phyloP scores from a whole-genome alignment of 2,797 vertebrate species.

The Melanotaenia parkinsoni region DNA sequence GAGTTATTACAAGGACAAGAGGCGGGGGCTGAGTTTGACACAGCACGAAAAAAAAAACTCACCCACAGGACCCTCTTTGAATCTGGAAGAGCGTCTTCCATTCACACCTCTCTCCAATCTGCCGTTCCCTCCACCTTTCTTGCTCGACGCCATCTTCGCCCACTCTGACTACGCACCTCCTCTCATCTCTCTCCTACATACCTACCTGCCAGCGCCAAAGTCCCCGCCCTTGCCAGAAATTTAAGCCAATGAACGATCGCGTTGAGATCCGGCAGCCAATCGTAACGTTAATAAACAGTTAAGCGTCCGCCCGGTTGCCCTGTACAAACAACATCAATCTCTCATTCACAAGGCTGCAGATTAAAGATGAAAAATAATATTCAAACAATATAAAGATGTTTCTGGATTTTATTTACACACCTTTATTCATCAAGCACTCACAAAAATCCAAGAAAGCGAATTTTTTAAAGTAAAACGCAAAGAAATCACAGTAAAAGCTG shows the following conservation, averaged over 20 bases:
- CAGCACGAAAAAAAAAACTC: conserved; percentile 30
- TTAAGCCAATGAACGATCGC: conserved; percentile 51
- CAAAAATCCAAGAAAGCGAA: conserved; percentile 9
- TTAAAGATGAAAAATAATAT: neutral
- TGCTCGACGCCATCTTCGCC: conserved; percentile 84
- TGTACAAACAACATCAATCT: neutral
- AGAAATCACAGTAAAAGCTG: neutral
- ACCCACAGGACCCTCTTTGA: conserved; percentile 81
- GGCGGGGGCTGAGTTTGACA: neutral
- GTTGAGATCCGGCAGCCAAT: conserved; percentile 60
- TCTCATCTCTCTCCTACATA: conserved; percentile 51
- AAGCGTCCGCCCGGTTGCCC: neutral
- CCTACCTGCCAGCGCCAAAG: conserved; percentile 48
- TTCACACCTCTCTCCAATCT: conserved; percentile 76
- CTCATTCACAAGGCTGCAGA: neutral
- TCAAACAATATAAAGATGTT: neutral
- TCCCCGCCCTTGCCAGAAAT: conserved; percentile 49
- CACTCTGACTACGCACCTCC: conserved; percentile 66
- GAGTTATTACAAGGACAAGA: conserved; percentile 1
- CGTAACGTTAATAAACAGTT: neutral
- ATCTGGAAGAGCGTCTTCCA: conserved; percentile 80
- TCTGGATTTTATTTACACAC: neutral
- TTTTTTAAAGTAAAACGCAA: conserved; percentile 4
- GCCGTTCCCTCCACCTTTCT: conserved; percentile 68
- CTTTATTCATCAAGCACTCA: conserved; percentile 33